Conservation (phyloP, 1,140 invertebrate species). For the Drusus annulatus region DNA sequence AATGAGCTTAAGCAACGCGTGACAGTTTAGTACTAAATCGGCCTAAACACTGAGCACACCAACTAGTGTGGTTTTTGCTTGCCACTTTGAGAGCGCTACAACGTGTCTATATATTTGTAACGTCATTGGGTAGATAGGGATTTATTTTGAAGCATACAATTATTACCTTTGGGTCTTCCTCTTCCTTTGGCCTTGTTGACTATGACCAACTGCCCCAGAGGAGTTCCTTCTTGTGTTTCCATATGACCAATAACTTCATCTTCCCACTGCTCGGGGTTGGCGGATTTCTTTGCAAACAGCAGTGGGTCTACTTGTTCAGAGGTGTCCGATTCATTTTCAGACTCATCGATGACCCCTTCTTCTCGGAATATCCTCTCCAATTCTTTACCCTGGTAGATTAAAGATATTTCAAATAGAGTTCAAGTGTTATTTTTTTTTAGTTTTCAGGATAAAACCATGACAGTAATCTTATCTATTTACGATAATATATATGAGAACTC, state of each 20-base stretch:
- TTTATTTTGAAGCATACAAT: background rate
- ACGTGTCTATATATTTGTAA: no score
- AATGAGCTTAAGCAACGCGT: no score
- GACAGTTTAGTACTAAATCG: no score
- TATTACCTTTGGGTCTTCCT: conserved; percentile 69
- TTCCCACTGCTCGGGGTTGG: conserved; percentile 51
- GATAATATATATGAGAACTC: no score
- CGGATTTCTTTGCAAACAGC: conserved; percentile 46
- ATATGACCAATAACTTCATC: conserved; percentile 78
- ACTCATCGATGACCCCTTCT: conserved; percentile 79
- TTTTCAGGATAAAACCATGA: no score
- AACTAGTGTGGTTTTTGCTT: no score
- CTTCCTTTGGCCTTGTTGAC: conserved; percentile 73
- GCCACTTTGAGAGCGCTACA: no score
- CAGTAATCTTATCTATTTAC: no score
- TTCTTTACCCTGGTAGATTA: conserved; percentile 76
- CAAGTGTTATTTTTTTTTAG: no score
- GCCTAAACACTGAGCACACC: no score
- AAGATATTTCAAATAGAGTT: no score
- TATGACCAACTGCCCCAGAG: conserved; percentile 75
- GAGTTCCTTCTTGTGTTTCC: conserved; percentile 74
- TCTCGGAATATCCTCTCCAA: conserved; percentile 81
- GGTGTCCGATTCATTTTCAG: conserved; percentile 67
- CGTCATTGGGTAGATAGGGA: no score
- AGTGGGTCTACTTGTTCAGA: conserved; percentile 57